Base-by-base conservation (phyloP, 2,797 vertebrate species). In the Mareca penelope region DNA sequence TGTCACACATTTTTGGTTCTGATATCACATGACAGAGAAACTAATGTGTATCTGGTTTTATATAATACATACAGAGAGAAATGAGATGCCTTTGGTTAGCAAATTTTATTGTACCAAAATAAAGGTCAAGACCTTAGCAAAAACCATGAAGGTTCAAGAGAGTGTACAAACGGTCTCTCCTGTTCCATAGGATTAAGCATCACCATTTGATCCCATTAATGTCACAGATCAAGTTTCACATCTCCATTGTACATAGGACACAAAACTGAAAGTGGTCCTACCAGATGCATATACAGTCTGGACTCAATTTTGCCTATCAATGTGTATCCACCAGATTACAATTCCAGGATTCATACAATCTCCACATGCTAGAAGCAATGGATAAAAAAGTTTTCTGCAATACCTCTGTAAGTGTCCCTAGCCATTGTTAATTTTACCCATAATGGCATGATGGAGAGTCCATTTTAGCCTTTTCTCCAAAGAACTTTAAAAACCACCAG, bases 41-140 rank as follows among this genome's bases (percentile, higher is more conserved):
- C 39, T 48, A 83, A 44, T 77, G 48, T 24, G 13, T 37, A 44
- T 71, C 31, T 90, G 22, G 24, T 77, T 88, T 88, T 68, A 73
- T 71, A 44, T 50, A 85, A 78, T 88, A 48, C 24, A 3, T 3
- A 37, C 14, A 75, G 71, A 57, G 72, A 75, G 46, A 82, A 94
- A 82, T 23, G 70, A 93, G 57, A 87, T 91, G 80, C 85, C n/a
- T 85, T 90, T 90, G 61, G 29, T 90, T 87, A 75, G 71, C 53
- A 57, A 59, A 89, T 24, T 82, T 78, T 24, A 68, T 79, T 89
- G 83, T 75, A 79, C 73, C 73, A 84, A 90, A 78, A 75, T 60
- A 70, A 92, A 85, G 75, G 83, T 89, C 71, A 90, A 88, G 83
- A 90, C 71, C 75, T 91, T 31, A 71, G 61, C 72, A 81, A 96